phyloP scores from a whole-genome alignment of 1,140 invertebrate species.

The Caenorhabditis briggsae region DNA sequence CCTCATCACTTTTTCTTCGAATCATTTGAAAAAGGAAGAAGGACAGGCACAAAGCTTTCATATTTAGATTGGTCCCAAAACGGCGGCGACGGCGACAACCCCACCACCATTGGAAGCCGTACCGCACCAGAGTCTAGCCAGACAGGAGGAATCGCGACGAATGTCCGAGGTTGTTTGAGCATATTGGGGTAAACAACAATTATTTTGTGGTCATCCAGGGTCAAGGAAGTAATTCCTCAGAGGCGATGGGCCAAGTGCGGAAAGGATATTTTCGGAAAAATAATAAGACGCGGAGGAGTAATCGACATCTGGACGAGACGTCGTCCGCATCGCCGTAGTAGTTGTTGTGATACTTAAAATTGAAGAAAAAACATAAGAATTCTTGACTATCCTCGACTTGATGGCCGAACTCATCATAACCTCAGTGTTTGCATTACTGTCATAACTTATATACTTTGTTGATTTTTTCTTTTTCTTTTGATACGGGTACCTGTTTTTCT shows the following conservation, averaged over 20 bases:
- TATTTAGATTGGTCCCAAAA: constrained; percentile 48
- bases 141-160: constrained; percentile 50
- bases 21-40: not conserved
- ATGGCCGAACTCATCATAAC: not conserved
- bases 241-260: constrained; percentile 31
- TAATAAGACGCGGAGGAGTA: constrained; percentile 42
- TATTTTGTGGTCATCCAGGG: constrained; percentile 49
- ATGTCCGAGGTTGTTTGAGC: constrained; percentile 45
- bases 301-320: constrained; percentile 41
- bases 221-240: constrained; percentile 55
- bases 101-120: not conserved
- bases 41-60: not conserved
- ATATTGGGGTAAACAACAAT: constrained; percentile 46
- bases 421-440: no score
- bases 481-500: no score
- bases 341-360: constrained; percentile 8
- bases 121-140: constrained; percentile 35
- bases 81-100: not conserved
- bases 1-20: constrained; percentile 10
- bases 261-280: constrained; percentile 46
- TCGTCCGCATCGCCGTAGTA: constrained; percentile 1
- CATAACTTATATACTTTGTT: no score
- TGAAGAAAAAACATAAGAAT: constrained; percentile 20
- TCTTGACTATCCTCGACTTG: not conserved
- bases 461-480: no score